Percentiles rank a stretch among this genome's conserved stretches.
These are phyloP conservation scores for Diarsia brunnea DNA, from an alignment of 2,888 invertebrate genomes.

Conservation along the genomic window DNA sequence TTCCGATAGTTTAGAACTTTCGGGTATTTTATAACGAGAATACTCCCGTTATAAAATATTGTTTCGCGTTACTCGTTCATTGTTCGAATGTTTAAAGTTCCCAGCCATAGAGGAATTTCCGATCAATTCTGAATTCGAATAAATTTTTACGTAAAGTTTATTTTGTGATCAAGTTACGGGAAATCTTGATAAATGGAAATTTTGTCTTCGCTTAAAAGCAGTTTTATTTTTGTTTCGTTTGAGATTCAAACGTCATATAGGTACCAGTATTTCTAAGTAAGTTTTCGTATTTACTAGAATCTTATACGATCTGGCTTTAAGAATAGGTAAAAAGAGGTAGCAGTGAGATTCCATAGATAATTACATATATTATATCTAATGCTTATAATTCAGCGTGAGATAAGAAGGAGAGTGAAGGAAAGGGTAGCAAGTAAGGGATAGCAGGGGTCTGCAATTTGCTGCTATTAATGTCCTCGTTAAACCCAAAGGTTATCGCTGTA, in stretches of 20 bases:
- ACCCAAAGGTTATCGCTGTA: constrained; percentile 57
- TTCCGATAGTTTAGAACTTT: not conserved
- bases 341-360: constrained; percentile 16
- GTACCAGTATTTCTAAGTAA: not conserved
- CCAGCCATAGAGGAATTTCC: not conserved
- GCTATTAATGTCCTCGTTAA: constrained; percentile 57
- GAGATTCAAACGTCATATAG: not conserved
- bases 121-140: not conserved
- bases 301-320: not conserved
- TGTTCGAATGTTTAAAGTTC: not conserved
- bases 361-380: constrained; percentile 27
- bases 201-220: not conserved
- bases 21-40: no score
- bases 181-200: not conserved
- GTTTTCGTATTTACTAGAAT: not conserved
- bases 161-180: not conserved
- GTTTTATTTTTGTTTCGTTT: not conserved
- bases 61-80: not conserved
- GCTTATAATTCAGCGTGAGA: constrained; percentile 38
- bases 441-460: constrained; percentile 50
- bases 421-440: constrained; percentile 36
- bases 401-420: constrained; percentile 28
- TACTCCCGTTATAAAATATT: not conserved
- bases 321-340: not conserved
- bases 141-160: not conserved